Base-by-base conservation (phyloP, 2,113 vertebrate genomes). In the Carlito syrichta region DNA sequence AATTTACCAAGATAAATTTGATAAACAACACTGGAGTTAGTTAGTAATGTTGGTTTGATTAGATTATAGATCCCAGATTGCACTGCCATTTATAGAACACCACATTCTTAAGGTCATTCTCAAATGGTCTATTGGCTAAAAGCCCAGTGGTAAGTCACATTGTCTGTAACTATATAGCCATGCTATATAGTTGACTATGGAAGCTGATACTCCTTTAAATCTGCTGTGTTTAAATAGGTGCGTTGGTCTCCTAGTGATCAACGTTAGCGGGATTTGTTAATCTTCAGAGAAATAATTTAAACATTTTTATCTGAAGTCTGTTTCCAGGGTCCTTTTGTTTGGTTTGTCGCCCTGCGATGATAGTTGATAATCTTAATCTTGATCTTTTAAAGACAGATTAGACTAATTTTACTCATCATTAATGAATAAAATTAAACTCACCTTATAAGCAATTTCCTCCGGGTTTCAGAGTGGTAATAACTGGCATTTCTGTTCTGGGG, bases 401-500 rank as follows among this genome's bases (percentile, higher is more conserved):
- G 17, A 52, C 2, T 68, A 32, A 56, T 95, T 45, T 4, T 96
- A 48, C 73, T 96, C 95, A 88, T 91, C 14, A 82, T 63, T 45
- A 58, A 16, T 20, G 63, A 85, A 58, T 56, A 45, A 13, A 92
- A 81, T 60, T 69, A 68, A 89, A 35, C 8, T 43, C 43, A 3
- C 13, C 22, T 92, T 54, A 77, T 93, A 90, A n/a, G 38, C 23
- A 96, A 56, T 45, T 89, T 97, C 2, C 25, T 48, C n/a, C 91
- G 38, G 2, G 3, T 35, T 95, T 96, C 95, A 35, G 66, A 94
- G n/a, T 3, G 12, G 14, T 43, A 74, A 19, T 17, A 91, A 48
- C 20, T 83, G 32, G 56, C 48, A 58, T 93, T 98, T 97, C 0
- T 95, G 58, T 97, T 97, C 91, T 77, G 83, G 19, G 19, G 25